phyloP scores from a whole-genome alignment of 1,140 invertebrate species.

The Sinonovacula constricta region DNA sequence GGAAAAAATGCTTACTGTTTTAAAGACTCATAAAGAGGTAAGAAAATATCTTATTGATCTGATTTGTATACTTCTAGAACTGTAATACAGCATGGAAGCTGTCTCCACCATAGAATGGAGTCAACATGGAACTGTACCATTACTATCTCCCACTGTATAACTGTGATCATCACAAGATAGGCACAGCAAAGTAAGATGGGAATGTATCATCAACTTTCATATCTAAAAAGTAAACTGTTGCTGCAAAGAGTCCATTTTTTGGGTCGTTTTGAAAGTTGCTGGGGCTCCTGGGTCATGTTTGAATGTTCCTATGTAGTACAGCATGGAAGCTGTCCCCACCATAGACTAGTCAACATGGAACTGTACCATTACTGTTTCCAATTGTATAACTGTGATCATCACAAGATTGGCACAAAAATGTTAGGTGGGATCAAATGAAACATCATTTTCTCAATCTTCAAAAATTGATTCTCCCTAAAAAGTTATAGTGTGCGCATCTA shows the following conservation, averaged over 20 bases:
- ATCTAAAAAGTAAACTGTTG: too few species aligned
- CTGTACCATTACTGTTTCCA: constrained; percentile 19
- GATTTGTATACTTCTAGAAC: too few species aligned
- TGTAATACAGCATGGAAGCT: constrained; percentile 38
- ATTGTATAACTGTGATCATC: constrained; percentile 19
- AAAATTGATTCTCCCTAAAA: too few species aligned
- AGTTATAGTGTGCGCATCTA: too few species aligned
- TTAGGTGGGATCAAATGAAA: too few species aligned
- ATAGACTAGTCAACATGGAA: constrained; percentile 27
- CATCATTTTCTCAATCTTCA: too few species aligned
- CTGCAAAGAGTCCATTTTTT: too few species aligned
- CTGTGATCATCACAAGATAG: not conserved
- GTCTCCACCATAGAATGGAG: not conserved
- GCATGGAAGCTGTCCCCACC: constrained; percentile 28
- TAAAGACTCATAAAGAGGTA: not conserved
- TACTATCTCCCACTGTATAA: constrained; percentile 31
- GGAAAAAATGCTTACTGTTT: too few species aligned
- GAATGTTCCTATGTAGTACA: constrained; percentile 27
- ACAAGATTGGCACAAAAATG: too few species aligned
- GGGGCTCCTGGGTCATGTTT: too few species aligned
- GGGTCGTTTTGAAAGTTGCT: too few species aligned
- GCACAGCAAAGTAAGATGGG: constrained; percentile 20
- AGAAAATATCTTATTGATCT: too few species aligned
- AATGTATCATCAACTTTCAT: not conserved
- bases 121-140: constrained; percentile 37